Percentiles rank a stretch among this genome's conserved stretches.
Evolutionary conservation across 2,888 invertebrate species (phyloP).

Genomic region (Dasysyrphus albostriatus): DNA sequence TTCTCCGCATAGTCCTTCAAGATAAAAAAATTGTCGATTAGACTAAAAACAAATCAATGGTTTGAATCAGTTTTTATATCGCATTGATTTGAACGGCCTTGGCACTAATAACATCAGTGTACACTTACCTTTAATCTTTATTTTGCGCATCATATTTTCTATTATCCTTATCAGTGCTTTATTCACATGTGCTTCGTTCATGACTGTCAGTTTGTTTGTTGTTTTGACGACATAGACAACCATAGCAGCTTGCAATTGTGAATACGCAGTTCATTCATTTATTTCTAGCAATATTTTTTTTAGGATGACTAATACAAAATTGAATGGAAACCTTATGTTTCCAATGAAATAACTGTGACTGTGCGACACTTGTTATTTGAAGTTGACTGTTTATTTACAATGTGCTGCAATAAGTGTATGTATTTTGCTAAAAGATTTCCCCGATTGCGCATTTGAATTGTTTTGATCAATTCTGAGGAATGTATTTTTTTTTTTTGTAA

Average conservation of each 20-base stretch:
- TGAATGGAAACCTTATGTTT: not conserved
- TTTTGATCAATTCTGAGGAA: not conserved
- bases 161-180: not conserved
- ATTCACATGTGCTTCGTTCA: conserved; percentile 5
- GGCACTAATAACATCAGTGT: not conserved
- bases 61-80: not conserved
- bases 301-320: conserved; percentile 1
- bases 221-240: not conserved
- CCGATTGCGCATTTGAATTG: conserved; percentile 1
- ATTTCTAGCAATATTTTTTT: not conserved
- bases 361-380: not conserved
- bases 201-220: not conserved
- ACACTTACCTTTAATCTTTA: not conserved
- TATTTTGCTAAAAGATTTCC: not conserved
- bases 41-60: not conserved
- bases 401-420: not conserved
- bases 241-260: not conserved
- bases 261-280: not conserved
- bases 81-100: not conserved
- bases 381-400: not conserved
- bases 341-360: not conserved
- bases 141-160: not conserved
- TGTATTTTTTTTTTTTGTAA: not conserved
- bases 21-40: too few relatives aligned
- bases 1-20: too few relatives aligned